These are phyloP conservation scores for Hirtodrosophila confusa DNA, from an alignment of 2,888 invertebrate species.

Conservation along the genomic window DNA sequence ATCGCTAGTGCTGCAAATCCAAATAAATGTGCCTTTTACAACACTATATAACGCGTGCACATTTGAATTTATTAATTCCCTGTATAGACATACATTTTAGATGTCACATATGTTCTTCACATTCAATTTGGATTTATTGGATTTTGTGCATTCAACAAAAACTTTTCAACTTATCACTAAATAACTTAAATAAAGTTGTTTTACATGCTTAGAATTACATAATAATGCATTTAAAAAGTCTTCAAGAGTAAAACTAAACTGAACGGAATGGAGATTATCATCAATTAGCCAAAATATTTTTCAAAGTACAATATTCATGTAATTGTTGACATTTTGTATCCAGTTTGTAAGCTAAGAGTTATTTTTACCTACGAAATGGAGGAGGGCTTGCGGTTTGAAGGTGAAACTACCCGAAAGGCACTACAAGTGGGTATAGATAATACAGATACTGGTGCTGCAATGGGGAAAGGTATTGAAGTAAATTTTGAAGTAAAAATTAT, in stretches of 20 bases:
- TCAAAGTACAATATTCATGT: conserved; percentile 30
- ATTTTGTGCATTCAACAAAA: conserved; percentile 72
- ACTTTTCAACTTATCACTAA: conserved; percentile 63
- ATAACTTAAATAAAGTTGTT: conserved; percentile 68
- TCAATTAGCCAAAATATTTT: conserved; percentile 27
- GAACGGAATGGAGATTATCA: conserved; percentile 63
- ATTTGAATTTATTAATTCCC: background rate
- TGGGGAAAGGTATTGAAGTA: conserved; percentile 16
- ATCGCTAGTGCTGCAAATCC: too few relatives aligned
- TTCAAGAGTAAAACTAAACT: conserved; percentile 51
- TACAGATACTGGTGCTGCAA: conserved; percentile 34
- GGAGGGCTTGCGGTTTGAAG: conserved; percentile 19
- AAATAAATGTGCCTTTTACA: too few relatives aligned
- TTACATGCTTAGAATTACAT: conserved; percentile 65
- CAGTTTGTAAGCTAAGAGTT: conserved; percentile 32
- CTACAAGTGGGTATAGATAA: conserved; percentile 51
- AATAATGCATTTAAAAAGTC: conserved; percentile 64
- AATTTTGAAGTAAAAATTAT: conserved; percentile 68
- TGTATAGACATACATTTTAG: too few relatives aligned
- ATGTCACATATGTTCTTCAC: conserved; percentile 4
- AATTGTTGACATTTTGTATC: conserved; percentile 15
- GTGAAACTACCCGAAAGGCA: conserved; percentile 57
- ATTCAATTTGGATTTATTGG: conserved; percentile 46
- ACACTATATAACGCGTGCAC: background rate
- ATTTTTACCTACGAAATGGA: conserved; percentile 25